Conservation (phyloP, 2,113 vertebrate genomes). For the Leucopsar rothschildi region DNA sequence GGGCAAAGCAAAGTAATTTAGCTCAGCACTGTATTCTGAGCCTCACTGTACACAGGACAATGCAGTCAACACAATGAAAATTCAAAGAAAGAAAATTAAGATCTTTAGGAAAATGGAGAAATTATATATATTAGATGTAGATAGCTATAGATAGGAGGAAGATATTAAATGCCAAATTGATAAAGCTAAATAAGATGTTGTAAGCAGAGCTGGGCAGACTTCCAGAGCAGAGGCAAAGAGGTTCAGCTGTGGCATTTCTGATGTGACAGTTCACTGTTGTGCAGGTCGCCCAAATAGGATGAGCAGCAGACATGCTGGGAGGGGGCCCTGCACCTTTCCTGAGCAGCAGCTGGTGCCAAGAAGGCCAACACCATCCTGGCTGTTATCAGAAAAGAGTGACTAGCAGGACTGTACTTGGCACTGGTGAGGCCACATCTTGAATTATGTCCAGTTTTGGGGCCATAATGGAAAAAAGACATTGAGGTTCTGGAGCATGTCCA, state of each 20-base stretch:
- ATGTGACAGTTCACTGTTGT: too few relatives aligned
- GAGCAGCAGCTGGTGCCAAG: neutral
- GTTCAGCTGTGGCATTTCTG: neutral
- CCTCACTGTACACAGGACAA: rapidly evolving
- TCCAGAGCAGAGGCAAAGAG: neutral
- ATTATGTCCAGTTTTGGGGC: neutral
- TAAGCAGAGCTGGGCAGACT: neutral
- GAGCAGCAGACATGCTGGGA: neutral
- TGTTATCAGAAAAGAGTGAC: neutral
- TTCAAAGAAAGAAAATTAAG: neutral
- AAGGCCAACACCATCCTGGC: neutral
- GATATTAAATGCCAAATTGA: neutral
- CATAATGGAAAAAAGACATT: neutral
- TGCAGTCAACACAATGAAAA: neutral
- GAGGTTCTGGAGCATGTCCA: neutral
- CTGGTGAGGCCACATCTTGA: neutral
- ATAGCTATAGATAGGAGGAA: neutral
- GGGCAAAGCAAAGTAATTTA: neutral
- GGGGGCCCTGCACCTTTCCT: neutral
- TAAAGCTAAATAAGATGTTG: neutral
- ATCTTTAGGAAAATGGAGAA: neutral
- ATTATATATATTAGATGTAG: neutral
- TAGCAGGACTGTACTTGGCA: neutral
- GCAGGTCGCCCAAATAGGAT: neutral
- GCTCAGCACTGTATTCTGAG: neutral